Base-by-base conservation (phyloP, 2,888 invertebrate species). In the Antheraea assamensis region DNA sequence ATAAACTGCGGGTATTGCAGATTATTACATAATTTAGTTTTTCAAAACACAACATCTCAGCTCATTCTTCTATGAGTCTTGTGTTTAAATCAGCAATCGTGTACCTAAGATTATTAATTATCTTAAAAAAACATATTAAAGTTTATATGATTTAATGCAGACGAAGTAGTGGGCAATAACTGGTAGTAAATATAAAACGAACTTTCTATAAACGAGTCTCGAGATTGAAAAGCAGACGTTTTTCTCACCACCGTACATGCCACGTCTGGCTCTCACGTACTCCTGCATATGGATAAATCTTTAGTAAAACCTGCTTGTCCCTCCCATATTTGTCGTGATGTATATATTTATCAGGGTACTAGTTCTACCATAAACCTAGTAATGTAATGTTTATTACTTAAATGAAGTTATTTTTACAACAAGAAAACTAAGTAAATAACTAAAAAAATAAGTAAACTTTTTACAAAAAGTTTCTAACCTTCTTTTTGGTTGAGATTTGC, bases 161-260 rank as follows among this genome's bases (percentile, higher is more conserved):
- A 19, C 49, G 49, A 21, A 52, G 52, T 21, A 5, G 52, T 5
- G 21, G 15, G 4, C 17, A 52, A 3, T 52, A 3, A 3, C 52
- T 27, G 30, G 19, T 35, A 1, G 35, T 31, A 68, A 68, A 68
- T 68, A 35, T 35, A 68, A 35, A 30, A 35, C 10, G 68, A 10
- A 68, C 68, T 68, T 68, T 68, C 68, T 68, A 35, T 35, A 35
- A 68, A 68, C 68, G 3, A 35, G 68, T 68, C 35, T 68, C 24
- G 35, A 35, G 10, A 35, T 35, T 68, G 68, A 13, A 68, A 68
- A 35, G 21, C n/a, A 3, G 68, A 21, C 10, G n/a, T 35, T 68
- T 68, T 68, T 35, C 35, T 68, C 8, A 10, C 21, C 21, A 3
- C 68, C 68, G 3, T 35, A 68, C 35, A 68, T 35, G 68, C 35